Evolutionary conservation across 2,888 invertebrate genomes (phyloP).

Genomic region (Kuschelorhynchus macadamiae): DNA sequence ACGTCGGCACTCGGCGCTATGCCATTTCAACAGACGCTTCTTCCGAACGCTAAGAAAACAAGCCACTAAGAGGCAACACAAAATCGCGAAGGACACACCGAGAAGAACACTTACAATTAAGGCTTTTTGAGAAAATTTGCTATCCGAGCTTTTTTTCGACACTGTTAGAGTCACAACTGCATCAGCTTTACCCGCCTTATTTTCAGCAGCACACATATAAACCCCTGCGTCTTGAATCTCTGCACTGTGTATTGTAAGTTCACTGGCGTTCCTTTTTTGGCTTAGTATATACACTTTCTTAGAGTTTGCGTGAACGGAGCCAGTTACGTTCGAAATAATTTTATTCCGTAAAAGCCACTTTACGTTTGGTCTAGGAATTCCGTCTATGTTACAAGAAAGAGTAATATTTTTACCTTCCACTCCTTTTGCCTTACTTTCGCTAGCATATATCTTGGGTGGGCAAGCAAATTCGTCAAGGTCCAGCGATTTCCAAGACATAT

Average conservation of each 20-base stretch:
- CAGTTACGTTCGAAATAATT: conserved; percentile 76
- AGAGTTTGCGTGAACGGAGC: conserved; percentile 68
- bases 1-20: conserved; percentile 66
- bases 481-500: conserved; percentile 81
- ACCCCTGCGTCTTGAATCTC: conserved; percentile 83
- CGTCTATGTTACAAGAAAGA: conserved; percentile 78
- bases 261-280: conserved; percentile 78
- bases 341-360: conserved; percentile 81
- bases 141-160: conserved; percentile 76
- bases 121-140: conserved; percentile 73
- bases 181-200: conserved; percentile 83
- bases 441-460: conserved; percentile 78
- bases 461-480: conserved; percentile 87
- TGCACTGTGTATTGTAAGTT: conserved; percentile 80
- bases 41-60: conserved; percentile 76
- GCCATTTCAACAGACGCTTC: conserved; percentile 73
- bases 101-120: conserved; percentile 79
- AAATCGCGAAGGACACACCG: conserved; percentile 76
- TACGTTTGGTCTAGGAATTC: conserved; percentile 81
- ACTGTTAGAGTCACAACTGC: conserved; percentile 81
- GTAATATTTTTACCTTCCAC: conserved; percentile 82
- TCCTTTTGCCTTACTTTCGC: conserved; percentile 74
- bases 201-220: conserved; percentile 85
- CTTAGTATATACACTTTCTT: conserved; percentile 78
- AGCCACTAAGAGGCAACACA: conserved; percentile 77